Conservation (phyloP, 2,113 vertebrate genomes). For the Elephas maximus region DNA sequence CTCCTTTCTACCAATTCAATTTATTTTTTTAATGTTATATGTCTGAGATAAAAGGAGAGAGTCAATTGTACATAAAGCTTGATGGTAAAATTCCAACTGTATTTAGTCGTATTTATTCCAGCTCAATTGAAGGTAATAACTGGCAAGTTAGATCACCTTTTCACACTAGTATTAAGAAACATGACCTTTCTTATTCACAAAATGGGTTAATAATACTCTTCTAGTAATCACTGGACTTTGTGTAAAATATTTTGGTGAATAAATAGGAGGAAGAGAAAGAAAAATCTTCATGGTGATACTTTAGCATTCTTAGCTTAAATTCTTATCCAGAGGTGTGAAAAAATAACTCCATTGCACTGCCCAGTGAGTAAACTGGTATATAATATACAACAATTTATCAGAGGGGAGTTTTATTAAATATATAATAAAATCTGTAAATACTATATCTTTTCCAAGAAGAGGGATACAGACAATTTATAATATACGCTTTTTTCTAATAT, state of each 20-base stretch:
- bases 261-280: not conserved
- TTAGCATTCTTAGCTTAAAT: not conserved
- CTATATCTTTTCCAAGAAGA: not conserved
- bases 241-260: not conserved
- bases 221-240: not conserved
- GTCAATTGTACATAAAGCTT: not conserved
- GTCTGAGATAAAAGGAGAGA: not conserved
- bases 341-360: not conserved
- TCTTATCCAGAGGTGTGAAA: not conserved
- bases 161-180: not conserved
- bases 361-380: not conserved
- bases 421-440: not conserved
- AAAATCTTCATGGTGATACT: not conserved
- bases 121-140: not conserved
- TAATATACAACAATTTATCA: not conserved
- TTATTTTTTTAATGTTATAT: conserved; percentile 19
- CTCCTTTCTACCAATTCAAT: conserved; percentile 40
- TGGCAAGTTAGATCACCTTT: not conserved
- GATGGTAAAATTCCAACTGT: not conserved
- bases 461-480: not conserved
- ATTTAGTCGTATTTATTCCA: not conserved
- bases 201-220: not conserved
- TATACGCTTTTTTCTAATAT: no score
- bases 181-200: not conserved
- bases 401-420: not conserved